Percentiles rank a stretch among this genome's conserved stretches.
Conservation (phyloP, 2,888 invertebrate genomes). For the Tetragnatha montana region DNA sequence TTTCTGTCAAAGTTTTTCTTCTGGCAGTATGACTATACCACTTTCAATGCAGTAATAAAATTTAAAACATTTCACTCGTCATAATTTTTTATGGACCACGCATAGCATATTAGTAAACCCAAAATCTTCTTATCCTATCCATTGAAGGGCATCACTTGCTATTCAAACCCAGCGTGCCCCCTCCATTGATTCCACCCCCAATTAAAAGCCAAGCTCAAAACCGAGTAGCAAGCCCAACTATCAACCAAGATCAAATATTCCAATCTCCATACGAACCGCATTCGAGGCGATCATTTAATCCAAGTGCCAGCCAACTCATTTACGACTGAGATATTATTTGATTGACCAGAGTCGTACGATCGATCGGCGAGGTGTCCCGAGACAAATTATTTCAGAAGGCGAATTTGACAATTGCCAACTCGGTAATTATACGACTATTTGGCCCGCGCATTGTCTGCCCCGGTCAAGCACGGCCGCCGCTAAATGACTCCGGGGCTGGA, state of each 20-base stretch:
- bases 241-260: slow-evolving; percentile 34
- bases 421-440: slow-evolving; percentile 37
- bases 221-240: slow-evolving; percentile 12
- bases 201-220: slow-evolving; percentile 34
- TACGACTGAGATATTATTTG: slow-evolving; percentile 60
- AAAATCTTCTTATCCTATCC: not conserved
- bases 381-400: slow-evolving; percentile 47
- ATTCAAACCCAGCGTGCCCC: not conserved
- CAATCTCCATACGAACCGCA: slow-evolving; percentile 31
- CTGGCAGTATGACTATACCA: too few species aligned
- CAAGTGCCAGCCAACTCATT: slow-evolving; percentile 36
- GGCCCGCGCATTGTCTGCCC: slow-evolving; percentile 13
- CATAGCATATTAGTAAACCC: not conserved
- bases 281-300: slow-evolving; percentile 42
- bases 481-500: not conserved
- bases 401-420: slow-evolving; percentile 38
- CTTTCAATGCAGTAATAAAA: too few species aligned
- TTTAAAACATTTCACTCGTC: too few species aligned
- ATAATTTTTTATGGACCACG: too few species aligned
- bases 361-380: not conserved
- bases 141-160: not conserved
- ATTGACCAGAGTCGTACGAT: slow-evolving; percentile 27
- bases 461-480: not conserved
- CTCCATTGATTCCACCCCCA: not conserved
- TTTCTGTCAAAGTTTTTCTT: too few species aligned